phyloP scores from a whole-genome alignment of 2,113 vertebrate species.

The Vidua chalybeata region DNA sequence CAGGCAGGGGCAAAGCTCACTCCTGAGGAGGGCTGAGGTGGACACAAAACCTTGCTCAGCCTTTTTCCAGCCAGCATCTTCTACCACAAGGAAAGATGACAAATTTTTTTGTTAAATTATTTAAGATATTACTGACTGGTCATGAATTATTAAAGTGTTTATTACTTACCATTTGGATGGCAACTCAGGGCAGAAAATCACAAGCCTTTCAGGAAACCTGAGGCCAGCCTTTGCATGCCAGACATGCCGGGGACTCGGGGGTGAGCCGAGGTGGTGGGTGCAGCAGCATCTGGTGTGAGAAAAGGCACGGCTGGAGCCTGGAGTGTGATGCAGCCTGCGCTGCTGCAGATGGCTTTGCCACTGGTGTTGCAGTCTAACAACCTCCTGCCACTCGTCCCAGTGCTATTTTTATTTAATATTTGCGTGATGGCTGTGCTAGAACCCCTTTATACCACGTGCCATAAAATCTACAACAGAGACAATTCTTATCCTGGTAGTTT shows the following conservation, averaged over 20 bases:
- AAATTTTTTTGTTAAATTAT: conserved; percentile 58
- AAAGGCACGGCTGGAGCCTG: conserved; percentile 23
- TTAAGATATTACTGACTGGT: conserved; percentile 39
- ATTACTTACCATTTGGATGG: conserved; percentile 59
- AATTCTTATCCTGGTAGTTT: neutral
- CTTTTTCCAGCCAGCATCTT: neutral
- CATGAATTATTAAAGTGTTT: conserved; percentile 61
- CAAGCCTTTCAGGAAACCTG: conserved; percentile 20
- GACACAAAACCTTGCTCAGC: neutral
- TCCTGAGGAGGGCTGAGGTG: neutral
- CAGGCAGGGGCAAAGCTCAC: neutral
- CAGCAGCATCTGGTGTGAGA: conserved; percentile 33
- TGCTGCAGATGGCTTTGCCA: conserved; percentile 17
- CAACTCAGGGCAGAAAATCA: conserved; percentile 19
- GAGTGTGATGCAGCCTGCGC: neutral
- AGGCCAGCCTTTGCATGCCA: neutral
- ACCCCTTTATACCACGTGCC: neutral
- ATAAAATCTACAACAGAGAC: neutral
- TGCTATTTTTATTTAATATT: neutral
- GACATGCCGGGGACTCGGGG: neutral
- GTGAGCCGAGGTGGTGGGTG: neutral
- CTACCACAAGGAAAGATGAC: conserved; percentile 20
- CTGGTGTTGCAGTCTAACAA: neutral
- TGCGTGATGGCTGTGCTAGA: neutral
- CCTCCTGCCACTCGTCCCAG: neutral